These are phyloP conservation scores for Rachycentron canadum DNA, from an alignment of 2,797 vertebrate species.

Conservation along the genomic window DNA sequence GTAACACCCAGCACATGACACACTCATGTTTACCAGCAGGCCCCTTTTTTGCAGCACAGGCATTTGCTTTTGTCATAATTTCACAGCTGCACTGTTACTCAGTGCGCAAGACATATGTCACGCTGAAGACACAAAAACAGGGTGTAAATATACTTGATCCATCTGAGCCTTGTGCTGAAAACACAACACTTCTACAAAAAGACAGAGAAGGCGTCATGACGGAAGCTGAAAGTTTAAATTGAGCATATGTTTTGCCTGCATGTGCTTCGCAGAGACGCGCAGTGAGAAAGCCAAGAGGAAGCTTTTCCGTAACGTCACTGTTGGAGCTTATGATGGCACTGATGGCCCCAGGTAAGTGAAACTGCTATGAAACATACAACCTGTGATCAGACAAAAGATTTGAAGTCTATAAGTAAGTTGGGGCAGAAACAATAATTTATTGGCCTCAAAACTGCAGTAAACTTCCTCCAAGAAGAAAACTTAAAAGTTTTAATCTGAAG, in stretches of 20 bases:
- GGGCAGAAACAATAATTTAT: neutral
- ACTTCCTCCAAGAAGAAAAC: neutral
- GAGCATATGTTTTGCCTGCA: conserved; percentile 47
- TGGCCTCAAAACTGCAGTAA: neutral
- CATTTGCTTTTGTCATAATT: conserved; percentile 27
- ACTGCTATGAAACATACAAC: neutral
- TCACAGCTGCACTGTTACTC: conserved; percentile 48
- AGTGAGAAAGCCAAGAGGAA: conserved; percentile 92
- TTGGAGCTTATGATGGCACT: conserved; percentile 93
- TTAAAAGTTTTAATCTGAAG: neutral
- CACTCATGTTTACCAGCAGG: conserved; percentile 48
- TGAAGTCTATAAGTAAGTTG: neutral
- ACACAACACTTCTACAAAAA: conserved; percentile 45
- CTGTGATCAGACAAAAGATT: neutral
- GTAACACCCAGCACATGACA: conserved; percentile 51
- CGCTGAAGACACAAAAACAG: conserved; percentile 5
- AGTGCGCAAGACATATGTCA: conserved; percentile 44
- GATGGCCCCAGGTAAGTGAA: conserved; percentile 89
- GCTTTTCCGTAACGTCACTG: conserved; percentile 94
- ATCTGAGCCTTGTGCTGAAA: conserved; percentile 1
- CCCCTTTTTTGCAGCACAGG: conserved; percentile 14
- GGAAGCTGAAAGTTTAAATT: conserved; percentile 42
- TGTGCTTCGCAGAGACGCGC: conserved; percentile 83
- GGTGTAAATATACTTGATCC: conserved; percentile 44
- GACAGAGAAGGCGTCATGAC: conserved; percentile 45